Percentiles rank a stretch among this genome's conserved stretches.
Conservation (phyloP, 2,888 invertebrate genomes). For the Craniophora ligustri region DNA sequence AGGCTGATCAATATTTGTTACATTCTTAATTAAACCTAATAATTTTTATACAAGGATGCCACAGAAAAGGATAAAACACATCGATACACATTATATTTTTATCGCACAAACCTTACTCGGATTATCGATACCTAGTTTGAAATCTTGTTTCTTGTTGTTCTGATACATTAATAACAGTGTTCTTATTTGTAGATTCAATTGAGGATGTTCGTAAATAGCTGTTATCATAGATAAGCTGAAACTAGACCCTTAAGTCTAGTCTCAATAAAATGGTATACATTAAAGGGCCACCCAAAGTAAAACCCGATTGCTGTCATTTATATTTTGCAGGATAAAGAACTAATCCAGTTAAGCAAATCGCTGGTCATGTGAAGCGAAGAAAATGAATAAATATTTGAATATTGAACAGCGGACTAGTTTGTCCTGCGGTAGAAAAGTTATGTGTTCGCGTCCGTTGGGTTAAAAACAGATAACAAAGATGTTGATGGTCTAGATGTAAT, state of each 20-base stretch:
- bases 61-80: background rate
- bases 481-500: slow-evolving; percentile 7
- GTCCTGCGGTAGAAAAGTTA: slow-evolving; percentile 52
- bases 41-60: no score
- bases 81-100: no score
- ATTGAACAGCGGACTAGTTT: slow-evolving; percentile 45
- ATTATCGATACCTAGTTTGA: no score
- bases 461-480: slow-evolving; percentile 24
- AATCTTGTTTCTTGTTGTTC: no score
- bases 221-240: no score
- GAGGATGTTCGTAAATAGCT: no score
- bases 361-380: slow-evolving; percentile 26
- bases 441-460: slow-evolving; percentile 14
- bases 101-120: no score
- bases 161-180: no score
- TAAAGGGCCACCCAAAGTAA: slow-evolving; percentile 42
- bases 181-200: no score
- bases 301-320: slow-evolving; percentile 23
- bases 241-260: slow-evolving; percentile 7
- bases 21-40: no score
- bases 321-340: slow-evolving; percentile 20
- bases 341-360: slow-evolving; percentile 55
- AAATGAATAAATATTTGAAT: slow-evolving; percentile 57
- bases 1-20: no score
- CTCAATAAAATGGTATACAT: slow-evolving; percentile 25